Base-by-base conservation (phyloP, 2,113 vertebrate species). In the Coptodon rendalli region DNA sequence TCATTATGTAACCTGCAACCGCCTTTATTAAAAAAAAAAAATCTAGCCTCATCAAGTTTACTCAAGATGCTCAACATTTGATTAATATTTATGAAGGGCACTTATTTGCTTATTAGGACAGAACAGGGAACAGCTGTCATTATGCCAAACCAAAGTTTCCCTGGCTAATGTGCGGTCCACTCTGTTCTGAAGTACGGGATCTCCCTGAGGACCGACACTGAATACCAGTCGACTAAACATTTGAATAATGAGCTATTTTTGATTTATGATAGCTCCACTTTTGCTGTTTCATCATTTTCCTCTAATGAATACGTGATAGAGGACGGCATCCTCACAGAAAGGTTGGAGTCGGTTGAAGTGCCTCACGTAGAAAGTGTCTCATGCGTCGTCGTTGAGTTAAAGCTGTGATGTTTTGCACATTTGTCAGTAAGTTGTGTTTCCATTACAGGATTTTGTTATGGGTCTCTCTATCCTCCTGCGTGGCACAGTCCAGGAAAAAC, bases 391-490 rank as follows among this genome's bases (percentile, higher is more conserved):
- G 17, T 34, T 78, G 45, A 78, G 9, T 52, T 52, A 52, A n/a
- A 78, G 0, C 16, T 78, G 24, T 48, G 36, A 13, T 76, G n/a
- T 86, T 81, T 50, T 54, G 29, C 11, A 3, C 3, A 52, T 3
- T 16, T 79, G 9, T 52, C 56, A 59, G 31, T 40, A n/a, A 54
- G 13, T 61, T 31, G 87, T 63, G 7, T 92, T 88, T 80, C 63
- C 12, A 2, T 86, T 92, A 24, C 93, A 99, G 98, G 99, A 99
- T 95, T 99, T 99, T 93, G 97, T 99, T 22, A 98, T 97, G 96
- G 99, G 99, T 82, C 98, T 99, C 89, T 99, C 99, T 29, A 97
- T 98, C 96, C 97, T 99, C 87, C 97, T 99, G 16, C 97, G 99
- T 86, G 99, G 99, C 61, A 98, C 97, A 27, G 96, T 99, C 80